These are phyloP conservation scores for Drosophila navojoa DNA, from an alignment of 1,140 invertebrate genomes.

Conservation along the genomic window DNA sequence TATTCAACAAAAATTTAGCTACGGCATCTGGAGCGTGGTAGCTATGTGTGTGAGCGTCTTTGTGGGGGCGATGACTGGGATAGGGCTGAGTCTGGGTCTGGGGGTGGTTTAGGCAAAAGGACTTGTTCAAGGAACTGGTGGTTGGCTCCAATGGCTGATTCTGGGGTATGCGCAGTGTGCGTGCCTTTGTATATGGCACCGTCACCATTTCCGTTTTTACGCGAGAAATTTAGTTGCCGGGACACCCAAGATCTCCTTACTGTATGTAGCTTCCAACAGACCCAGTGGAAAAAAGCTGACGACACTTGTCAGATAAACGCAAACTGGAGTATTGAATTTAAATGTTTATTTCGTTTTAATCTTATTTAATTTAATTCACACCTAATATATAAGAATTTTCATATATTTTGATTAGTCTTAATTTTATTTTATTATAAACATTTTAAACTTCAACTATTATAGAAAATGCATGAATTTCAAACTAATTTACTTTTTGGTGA, in stretches of 20 bases:
- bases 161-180: constrained; percentile 7
- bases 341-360: too few relatives aligned
- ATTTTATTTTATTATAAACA: too few relatives aligned
- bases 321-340: too few relatives aligned
- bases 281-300: constrained; percentile 38
- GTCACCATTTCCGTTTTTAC: constrained; percentile 52
- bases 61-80: not conserved
- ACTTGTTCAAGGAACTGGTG: constrained; percentile 7
- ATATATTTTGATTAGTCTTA: too few relatives aligned
- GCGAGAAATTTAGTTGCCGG: constrained; percentile 67
- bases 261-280: not conserved
- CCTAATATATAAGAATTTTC: too few relatives aligned
- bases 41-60: not conserved
- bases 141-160: constrained; percentile 7
- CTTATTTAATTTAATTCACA: too few relatives aligned
- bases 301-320: too few relatives aligned
- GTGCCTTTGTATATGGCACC: constrained; percentile 36
- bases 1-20: constrained; percentile 63
- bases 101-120: not conserved
- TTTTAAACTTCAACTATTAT: too few relatives aligned
- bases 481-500: too few relatives aligned
- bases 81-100: not conserved
- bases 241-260: constrained; percentile 14
- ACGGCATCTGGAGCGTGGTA: constrained; percentile 52
- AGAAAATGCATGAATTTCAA: too few relatives aligned